phyloP scores from a whole-genome alignment of 2,113 vertebrate species.

The human region DNA sequence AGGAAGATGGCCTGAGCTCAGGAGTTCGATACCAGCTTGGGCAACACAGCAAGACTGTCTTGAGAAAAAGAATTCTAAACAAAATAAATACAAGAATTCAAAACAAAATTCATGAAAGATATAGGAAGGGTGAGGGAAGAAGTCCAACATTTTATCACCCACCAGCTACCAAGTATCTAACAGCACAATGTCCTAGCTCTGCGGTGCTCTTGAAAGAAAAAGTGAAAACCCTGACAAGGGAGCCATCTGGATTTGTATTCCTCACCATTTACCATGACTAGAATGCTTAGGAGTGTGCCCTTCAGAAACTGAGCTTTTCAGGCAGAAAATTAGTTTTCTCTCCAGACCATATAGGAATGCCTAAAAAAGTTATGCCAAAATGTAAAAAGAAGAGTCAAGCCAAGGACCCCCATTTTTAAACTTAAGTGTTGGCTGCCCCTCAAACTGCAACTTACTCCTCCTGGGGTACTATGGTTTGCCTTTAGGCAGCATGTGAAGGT shows the following conservation, averaged over 20 bases:
- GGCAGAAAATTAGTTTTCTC: neutral
- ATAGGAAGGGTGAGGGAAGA: too few relatives aligned
- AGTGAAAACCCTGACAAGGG: neutral
- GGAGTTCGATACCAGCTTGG: neutral
- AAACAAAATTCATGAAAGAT: too few relatives aligned
- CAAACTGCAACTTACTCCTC: neutral
- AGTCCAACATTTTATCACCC: neutral
- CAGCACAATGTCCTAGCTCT: neutral
- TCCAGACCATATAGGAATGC: neutral
- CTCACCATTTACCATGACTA: neutral
- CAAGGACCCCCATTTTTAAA: neutral
- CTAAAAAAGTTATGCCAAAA: neutral
- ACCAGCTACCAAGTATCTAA: neutral
- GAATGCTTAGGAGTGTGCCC: neutral
- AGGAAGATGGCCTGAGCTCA: too few relatives aligned
- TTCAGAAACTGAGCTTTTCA: neutral
- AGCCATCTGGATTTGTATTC: neutral
- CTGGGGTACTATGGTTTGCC: neutral
- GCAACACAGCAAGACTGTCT: neutral
- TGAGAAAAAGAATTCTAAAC: neutral
- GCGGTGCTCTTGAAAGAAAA: neutral
- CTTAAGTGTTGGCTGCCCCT: neutral
- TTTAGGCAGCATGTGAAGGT: neutral
- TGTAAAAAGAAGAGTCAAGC: neutral
- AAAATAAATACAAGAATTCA: too few relatives aligned